Evolutionary conservation across 2,797 vertebrate genomes (phyloP).

Genomic region (Pseudocheirus occidentalis): DNA sequence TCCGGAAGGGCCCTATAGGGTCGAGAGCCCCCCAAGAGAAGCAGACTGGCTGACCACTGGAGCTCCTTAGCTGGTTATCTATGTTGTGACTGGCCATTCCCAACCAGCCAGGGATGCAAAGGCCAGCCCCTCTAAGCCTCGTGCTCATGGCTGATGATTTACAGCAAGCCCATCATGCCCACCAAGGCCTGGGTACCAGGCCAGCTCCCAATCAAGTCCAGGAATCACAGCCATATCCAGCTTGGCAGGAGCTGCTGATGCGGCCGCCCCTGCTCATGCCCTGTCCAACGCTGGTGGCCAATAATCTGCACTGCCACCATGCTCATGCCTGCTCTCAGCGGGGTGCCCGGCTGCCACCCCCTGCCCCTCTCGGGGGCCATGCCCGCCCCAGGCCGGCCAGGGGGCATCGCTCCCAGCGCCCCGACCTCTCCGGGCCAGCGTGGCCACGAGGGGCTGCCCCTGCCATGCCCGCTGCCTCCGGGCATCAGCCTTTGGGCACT

Average conservation of each 20-base stretch:
- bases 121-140: background rate
- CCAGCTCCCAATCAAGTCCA: background rate
- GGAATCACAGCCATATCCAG: too few species aligned
- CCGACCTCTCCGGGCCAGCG: constrained; percentile 46
- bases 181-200: background rate
- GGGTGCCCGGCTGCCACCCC: background rate
- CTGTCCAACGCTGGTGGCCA: constrained; percentile 42
- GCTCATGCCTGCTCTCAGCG: constrained; percentile 22
- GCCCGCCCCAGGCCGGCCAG: background rate
- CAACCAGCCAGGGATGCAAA: background rate
- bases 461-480: constrained; percentile 38
- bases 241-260: background rate
- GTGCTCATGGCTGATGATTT: background rate
- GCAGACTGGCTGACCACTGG: constrained; percentile 8
- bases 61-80: constrained; percentile 7
- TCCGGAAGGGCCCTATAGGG: background rate
- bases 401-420: background rate
- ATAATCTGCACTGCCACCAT: constrained; percentile 36
- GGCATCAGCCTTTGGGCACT: background rate
- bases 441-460: background rate
- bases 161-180: background rate
- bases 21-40: constrained; percentile 12
- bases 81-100: background rate
- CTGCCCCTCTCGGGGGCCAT: background rate
- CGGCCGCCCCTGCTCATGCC: constrained; percentile 65